phyloP scores from a whole-genome alignment of 2,888 invertebrate species.

The Zygogramma bicolorata region DNA sequence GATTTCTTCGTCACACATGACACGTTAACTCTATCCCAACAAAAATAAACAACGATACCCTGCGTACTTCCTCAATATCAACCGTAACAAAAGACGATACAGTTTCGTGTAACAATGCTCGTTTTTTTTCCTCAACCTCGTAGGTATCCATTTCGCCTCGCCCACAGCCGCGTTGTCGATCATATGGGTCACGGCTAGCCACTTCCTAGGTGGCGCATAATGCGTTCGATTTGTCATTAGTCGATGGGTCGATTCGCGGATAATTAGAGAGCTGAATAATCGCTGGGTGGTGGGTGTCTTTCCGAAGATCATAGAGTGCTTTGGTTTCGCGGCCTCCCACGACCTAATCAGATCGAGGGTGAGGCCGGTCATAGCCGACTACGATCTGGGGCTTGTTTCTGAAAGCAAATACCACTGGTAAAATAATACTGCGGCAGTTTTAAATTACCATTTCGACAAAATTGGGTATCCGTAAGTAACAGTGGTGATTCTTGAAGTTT shows the following conservation, averaged over 20 bases:
- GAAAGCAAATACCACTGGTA: too few relatives aligned
- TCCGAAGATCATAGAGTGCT: constrained; percentile 35
- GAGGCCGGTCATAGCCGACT: not conserved
- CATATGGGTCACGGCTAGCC: constrained; percentile 5
- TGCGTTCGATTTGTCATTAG: constrained; percentile 33
- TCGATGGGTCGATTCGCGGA: constrained; percentile 39
- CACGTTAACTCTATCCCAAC: not conserved
- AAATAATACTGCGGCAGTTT: too few relatives aligned
- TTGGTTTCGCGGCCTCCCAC: constrained; percentile 37
- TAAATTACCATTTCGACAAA: too few relatives aligned
- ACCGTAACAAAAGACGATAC: constrained; percentile 19
- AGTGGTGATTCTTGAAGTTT: too few relatives aligned
- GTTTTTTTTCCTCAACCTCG: not conserved
- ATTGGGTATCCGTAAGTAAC: too few relatives aligned
- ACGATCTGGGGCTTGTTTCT: too few relatives aligned
- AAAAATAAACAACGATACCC: not conserved
- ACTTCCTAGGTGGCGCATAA: constrained; percentile 33
- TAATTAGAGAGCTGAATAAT: constrained; percentile 38
- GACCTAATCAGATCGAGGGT: not conserved
- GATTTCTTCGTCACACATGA: not conserved
- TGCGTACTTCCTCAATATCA: constrained; percentile 3
- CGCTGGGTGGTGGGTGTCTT: constrained; percentile 36
- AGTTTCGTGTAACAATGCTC: not conserved
- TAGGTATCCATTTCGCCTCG: not conserved
- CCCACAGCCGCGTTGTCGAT: constrained; percentile 14